A percentile compares a stretch with the other conserved stretches of the same genome.
Conservation (phyloP, 2,797 vertebrate genomes). For the Monodelphis domestica region DNA sequence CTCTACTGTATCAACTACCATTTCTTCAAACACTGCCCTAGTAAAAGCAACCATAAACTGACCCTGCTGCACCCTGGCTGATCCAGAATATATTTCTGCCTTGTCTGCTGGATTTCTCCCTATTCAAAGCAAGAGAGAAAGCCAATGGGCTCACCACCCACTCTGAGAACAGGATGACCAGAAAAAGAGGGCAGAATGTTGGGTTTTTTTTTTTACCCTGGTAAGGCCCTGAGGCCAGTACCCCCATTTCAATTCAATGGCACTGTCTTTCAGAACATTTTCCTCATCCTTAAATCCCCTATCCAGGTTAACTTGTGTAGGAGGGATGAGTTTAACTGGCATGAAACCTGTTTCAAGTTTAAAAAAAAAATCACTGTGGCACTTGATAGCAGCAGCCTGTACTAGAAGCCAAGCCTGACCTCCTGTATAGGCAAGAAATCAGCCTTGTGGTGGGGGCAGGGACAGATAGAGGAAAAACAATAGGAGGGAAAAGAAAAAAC, state of each 20-base stretch:
- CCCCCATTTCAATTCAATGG: neutral
- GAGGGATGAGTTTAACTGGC: neutral
- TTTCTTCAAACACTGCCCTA: no score
- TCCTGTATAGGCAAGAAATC: neutral
- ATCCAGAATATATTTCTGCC: neutral
- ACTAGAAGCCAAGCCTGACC: neutral
- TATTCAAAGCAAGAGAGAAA: neutral
- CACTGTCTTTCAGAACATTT: neutral
- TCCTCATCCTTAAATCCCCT: neutral
- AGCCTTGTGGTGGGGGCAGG: neutral
- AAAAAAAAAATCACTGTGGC: neutral
- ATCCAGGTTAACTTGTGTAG: neutral
- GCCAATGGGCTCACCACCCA: neutral
- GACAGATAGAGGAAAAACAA: neutral
- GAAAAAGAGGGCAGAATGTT: neutral
- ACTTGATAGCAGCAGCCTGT: neutral
- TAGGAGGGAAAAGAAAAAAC: neutral
- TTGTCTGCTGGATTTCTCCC: neutral
- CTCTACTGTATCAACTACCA: no score
- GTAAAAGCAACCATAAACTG: neutral
- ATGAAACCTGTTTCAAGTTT: neutral
- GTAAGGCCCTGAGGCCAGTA: neutral
- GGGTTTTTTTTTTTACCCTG: no score
- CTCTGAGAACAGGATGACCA: neutral
- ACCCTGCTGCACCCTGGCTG: neutral